Conservation (phyloP, 2,888 invertebrate genomes). For the Chirona hameri region DNA sequence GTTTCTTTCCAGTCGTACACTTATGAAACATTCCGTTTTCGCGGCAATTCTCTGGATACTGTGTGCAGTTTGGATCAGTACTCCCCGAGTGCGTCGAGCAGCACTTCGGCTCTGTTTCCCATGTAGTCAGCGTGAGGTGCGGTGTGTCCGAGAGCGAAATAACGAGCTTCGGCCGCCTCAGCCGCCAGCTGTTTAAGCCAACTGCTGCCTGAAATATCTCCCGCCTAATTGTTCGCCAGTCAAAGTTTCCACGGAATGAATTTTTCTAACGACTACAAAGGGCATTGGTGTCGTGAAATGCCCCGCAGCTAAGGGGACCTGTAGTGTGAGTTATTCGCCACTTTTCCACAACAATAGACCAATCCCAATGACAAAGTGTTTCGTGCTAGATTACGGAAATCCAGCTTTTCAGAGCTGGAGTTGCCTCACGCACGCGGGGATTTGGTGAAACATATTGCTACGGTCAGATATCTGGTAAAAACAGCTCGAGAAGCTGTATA, state of each 20-base stretch:
- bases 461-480: not conserved
- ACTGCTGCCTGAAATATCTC: conserved; percentile 2
- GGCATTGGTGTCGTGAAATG: conserved; percentile 4
- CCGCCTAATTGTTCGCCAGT: not conserved
- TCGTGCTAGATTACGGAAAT: not conserved
- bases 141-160: no score
- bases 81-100: no score
- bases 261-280: conserved; percentile 11
- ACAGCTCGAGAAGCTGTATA: not conserved
- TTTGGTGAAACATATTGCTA: not conserved
- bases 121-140: no score
- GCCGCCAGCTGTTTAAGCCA: not conserved
- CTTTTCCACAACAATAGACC: conserved; percentile 10
- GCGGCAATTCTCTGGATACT: no score
- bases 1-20: no score
- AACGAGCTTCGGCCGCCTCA: no score
- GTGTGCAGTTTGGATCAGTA: no score
- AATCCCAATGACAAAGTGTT: not conserved
- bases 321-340: conserved; percentile 6
- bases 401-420: not conserved
- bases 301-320: not conserved
- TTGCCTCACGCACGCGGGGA: not conserved
- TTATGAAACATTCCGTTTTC: no score
- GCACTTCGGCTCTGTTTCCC: no score
- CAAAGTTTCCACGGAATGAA: conserved; percentile 1